Conservation (phyloP, 2,888 invertebrate genomes). For the Volucella bombylans region DNA sequence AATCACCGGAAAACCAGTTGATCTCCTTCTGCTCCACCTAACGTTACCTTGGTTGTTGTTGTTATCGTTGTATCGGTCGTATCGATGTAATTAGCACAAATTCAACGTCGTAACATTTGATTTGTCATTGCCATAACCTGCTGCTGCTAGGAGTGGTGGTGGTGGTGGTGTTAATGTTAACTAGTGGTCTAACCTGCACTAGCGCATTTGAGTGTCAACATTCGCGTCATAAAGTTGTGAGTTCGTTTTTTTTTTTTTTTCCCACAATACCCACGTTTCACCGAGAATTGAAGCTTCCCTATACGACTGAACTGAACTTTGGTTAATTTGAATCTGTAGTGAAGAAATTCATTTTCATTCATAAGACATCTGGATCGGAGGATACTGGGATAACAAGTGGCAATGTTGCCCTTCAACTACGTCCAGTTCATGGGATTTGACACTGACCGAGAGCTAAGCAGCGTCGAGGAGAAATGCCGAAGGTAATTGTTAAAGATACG, state of each 20-base stretch:
- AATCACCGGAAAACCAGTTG: slow-evolving; percentile 40
- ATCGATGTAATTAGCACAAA: slow-evolving; percentile 43
- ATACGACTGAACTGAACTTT: neutral
- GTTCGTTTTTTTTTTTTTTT: neutral
- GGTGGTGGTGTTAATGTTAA: slow-evolving; percentile 15
- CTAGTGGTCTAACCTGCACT: slow-evolving; percentile 39
- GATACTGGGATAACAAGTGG: slow-evolving; percentile 10
- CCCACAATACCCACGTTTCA: no score
- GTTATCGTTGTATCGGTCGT: no score
- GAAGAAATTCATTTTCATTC: slow-evolving; percentile 13
- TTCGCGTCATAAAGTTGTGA: slow-evolving; percentile 37
- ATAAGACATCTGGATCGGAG: slow-evolving; percentile 7
- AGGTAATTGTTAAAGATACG: slow-evolving; percentile 75
- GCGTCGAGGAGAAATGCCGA: slow-evolving; percentile 76
- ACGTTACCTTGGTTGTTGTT: neutral
- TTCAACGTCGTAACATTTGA: slow-evolving; percentile 31
- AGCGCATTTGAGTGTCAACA: slow-evolving; percentile 53
- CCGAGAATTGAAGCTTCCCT: neutral
- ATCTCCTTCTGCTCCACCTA: neutral
- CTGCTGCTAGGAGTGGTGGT: slow-evolving; percentile 26
- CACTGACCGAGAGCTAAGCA: slow-evolving; percentile 71
- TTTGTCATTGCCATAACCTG: slow-evolving; percentile 43
- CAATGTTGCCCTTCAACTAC: slow-evolving; percentile 80
- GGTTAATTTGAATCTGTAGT: slow-evolving; percentile 22
- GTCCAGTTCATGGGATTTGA: slow-evolving; percentile 77